Evolutionary conservation across 1,140 invertebrate species (phyloP), one percentile per base, ranked within the genome.

Genomic region (Matsumurasca onukii): DNA sequence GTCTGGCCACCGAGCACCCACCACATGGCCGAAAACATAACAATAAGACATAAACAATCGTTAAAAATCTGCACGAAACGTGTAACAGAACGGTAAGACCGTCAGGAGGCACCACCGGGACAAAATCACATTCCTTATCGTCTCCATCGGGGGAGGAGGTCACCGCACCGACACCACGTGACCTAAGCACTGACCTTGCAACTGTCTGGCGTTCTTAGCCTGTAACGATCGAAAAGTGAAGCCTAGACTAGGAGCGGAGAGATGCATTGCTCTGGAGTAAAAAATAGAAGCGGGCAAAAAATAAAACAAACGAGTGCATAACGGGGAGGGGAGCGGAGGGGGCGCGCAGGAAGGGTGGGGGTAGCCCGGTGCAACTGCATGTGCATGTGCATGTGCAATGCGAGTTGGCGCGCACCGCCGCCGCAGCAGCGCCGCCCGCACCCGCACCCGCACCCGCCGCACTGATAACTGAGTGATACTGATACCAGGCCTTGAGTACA

Each of bases 321-420:
- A 67, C 62, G 68, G 67, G 27, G 55, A 65, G 57, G 30, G 66
- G 69, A 70, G 73, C 71, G 69, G 70, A 49, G 68, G 55, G 57
- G 65, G 66, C 34, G 67, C n/a, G 39, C 52, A 62, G 64, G 66
- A 65, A 65, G 48, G 39, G 62, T 64, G 27, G 65, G 70, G 71
- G 72, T 69, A 70, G 69, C 55, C 62, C 45, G 64, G 61, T 69
- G 66, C 70, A 70, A 70, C 34, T 9, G 34, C 17, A 17, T 17
- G 17, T 39, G 5, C 17, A 39, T 39, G 45, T 31, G 52, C 2
- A 15, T 52, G 49, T 20, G 5, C 5, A 55, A 20, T 20, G 51
- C 5, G 24, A 20, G 51, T 55, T 55, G 51, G 17, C 17, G 17
- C 5, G 17, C 34, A 9, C 34, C 5, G 5, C 34, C 5, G 5